Conservation (phyloP, 2,113 vertebrate genomes). For the Ceyx cyanopectus region DNA sequence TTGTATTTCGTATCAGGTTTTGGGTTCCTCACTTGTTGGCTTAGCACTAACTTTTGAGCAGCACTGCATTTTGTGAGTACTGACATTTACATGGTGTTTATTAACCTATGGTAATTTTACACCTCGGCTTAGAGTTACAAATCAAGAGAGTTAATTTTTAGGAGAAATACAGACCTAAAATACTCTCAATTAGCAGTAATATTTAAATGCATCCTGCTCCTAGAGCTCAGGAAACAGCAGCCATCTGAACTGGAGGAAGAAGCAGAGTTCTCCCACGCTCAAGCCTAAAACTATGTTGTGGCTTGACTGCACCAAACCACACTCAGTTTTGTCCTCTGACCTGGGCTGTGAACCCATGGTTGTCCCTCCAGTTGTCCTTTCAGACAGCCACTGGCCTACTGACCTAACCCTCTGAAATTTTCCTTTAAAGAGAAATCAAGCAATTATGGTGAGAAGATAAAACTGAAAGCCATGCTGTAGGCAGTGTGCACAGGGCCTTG, state of each 20-base stretch:
- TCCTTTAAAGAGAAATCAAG: background rate
- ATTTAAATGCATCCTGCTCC: constrained; percentile 62
- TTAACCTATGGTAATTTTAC: background rate
- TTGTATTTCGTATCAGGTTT: background rate
- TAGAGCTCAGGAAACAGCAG: constrained; percentile 36
- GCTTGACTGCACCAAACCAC: background rate
- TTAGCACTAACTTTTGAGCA: background rate
- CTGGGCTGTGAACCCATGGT: rapidly evolving
- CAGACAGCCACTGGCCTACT: background rate
- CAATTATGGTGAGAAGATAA: background rate
- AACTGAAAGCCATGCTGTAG: background rate
- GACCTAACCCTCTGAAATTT: background rate
- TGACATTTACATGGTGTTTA: background rate
- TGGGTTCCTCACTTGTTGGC: background rate
- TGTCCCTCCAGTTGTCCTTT: background rate
- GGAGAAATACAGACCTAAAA: constrained; percentile 26
- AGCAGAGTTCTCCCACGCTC: constrained; percentile 10
- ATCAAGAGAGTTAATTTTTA: constrained; percentile 55
- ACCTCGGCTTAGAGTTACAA: background rate
- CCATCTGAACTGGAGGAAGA: constrained; percentile 13
- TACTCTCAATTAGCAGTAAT: constrained; percentile 50
- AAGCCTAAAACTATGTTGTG: constrained; percentile 10
- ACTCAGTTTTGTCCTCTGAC: rapidly evolving
- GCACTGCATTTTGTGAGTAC: background rate
- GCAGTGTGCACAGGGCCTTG: rapidly evolving